phyloP scores from a whole-genome alignment of 1,140 invertebrate species.

The Drosophila lini region DNA sequence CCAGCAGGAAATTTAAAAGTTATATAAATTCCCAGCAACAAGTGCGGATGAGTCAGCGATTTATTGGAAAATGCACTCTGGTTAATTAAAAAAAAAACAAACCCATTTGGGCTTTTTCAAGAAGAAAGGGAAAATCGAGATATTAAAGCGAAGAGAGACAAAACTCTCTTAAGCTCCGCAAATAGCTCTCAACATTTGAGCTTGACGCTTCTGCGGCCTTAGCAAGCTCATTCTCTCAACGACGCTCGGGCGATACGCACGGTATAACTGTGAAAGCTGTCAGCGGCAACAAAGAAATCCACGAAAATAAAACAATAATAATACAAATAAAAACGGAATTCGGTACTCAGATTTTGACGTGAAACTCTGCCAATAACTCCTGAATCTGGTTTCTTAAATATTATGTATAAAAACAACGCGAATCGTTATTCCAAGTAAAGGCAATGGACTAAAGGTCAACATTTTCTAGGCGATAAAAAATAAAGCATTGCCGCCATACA shows the following conservation, averaged over 20 bases:
- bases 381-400: constrained; percentile 17
- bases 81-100: not conserved
- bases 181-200: constrained; percentile 11
- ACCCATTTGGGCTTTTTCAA: constrained; percentile 11
- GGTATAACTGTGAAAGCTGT: constrained; percentile 22
- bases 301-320: constrained; percentile 14
- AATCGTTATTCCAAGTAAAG: constrained; percentile 24
- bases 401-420: constrained; percentile 17
- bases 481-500: constrained; percentile 38
- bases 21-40: constrained; percentile 38
- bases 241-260: constrained; percentile 46
- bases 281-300: constrained; percentile 5
- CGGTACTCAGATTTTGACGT: not conserved
- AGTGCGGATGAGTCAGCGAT: constrained; percentile 61
- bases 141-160: constrained; percentile 18
- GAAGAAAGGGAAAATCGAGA: constrained; percentile 10
- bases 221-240: constrained; percentile 52
- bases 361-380: not conserved
- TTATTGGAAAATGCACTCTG: constrained; percentile 40
- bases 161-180: constrained; percentile 23
- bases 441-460: constrained; percentile 69
- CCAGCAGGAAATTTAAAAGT: constrained; percentile 19
- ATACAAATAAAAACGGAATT: constrained; percentile 7
- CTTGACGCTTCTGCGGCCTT: constrained; percentile 13
- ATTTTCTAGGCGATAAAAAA: constrained; percentile 69